phyloP scores from a whole-genome alignment of 2,113 vertebrate genomes.

The Petrocephalus microphthalmus region DNA sequence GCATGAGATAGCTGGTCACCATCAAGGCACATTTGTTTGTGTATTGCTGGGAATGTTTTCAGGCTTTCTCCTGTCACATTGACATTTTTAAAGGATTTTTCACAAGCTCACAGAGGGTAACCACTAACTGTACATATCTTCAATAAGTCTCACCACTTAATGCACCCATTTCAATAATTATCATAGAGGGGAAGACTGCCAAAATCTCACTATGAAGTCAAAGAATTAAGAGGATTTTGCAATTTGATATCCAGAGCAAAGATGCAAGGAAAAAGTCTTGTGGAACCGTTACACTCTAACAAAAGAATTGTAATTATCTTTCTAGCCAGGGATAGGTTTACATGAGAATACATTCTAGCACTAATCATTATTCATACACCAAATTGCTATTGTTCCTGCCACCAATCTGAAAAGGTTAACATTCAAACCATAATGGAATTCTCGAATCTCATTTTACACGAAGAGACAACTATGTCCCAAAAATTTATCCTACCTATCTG shows the following conservation, averaged over 20 bases:
- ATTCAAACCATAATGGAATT: background rate
- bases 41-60: background rate
- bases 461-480: background rate
- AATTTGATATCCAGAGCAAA: background rate
- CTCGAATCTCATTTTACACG: background rate
- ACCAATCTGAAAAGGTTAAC: background rate
- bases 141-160: background rate
- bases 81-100: background rate
- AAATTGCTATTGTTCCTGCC: background rate
- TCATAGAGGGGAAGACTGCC: background rate
- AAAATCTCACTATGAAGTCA: background rate
- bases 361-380: background rate
- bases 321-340: background rate
- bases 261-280: background rate
- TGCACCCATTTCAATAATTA: background rate
- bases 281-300: background rate
- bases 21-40: background rate
- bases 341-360: background rate
- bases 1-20: background rate
- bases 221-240: background rate
- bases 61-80: background rate
- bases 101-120: background rate
- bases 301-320: background rate
- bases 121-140: background rate
- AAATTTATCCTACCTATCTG: background rate